These are phyloP conservation scores for Coregonus ussuriensis DNA, from an alignment of 2,797 vertebrate genomes.

Conservation along the genomic window DNA sequence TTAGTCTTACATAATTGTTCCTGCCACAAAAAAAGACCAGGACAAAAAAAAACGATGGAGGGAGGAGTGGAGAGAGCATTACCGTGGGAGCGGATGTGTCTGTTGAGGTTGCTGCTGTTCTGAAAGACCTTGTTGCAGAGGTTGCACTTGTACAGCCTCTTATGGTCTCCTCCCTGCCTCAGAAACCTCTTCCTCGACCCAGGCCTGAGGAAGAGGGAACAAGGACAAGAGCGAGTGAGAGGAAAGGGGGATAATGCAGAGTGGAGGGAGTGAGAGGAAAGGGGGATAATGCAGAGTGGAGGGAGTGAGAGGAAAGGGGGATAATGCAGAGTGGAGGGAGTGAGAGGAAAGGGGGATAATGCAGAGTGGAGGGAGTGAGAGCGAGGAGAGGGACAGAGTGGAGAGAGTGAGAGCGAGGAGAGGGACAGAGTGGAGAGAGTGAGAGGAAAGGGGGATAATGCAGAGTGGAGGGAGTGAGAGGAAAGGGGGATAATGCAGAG, in stretches of 20 bases:
- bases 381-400: too few relatives aligned
- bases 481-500: too few relatives aligned
- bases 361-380: too few relatives aligned
- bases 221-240: background rate
- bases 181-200: slow-evolving; percentile 77
- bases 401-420: too few relatives aligned
- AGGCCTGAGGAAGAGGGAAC: slow-evolving; percentile 52
- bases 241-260: background rate
- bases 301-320: background rate
- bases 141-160: slow-evolving; percentile 90
- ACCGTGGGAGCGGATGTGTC: slow-evolving; percentile 96
- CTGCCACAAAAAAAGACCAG: slow-evolving; percentile 7
- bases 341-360: too few relatives aligned
- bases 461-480: too few relatives aligned
- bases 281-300: background rate
- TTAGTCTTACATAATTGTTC: too few relatives aligned
- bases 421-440: too few relatives aligned
- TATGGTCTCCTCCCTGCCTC: slow-evolving; percentile 86
- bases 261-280: background rate
- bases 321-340: too few relatives aligned
- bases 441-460: too few relatives aligned
- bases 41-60: background rate
- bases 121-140: slow-evolving; percentile 96
- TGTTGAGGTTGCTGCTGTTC: slow-evolving; percentile 99
- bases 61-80: slow-evolving; percentile 16